Conservation (phyloP, 1,140 invertebrate species). For the Elysia chlorotica region DNA sequence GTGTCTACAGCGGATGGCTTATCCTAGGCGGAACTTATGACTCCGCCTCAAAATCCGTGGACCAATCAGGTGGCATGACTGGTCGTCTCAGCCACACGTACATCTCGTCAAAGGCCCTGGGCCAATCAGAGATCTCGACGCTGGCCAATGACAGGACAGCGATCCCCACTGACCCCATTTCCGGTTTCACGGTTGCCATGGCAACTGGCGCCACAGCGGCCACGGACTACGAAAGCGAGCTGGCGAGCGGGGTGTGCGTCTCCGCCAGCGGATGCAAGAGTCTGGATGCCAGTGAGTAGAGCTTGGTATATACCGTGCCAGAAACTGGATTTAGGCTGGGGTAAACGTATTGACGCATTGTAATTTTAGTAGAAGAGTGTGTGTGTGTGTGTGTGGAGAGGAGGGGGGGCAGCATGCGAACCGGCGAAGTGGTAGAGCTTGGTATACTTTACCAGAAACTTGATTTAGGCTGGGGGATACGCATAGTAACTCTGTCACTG, state of each 20-base stretch:
- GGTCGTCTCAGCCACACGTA: conserved; percentile 12
- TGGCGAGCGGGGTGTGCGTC: neutral
- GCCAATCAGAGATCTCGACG: neutral
- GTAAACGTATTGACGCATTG: too few species aligned
- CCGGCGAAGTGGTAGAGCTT: too few species aligned
- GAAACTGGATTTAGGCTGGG: too few species aligned
- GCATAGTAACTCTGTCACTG: too few species aligned
- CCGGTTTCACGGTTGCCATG: conserved; percentile 9
- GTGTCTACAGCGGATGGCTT: conserved; percentile 18
- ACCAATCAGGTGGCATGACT: conserved; percentile 1
- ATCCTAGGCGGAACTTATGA: conserved; percentile 12
- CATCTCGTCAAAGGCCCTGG: neutral
- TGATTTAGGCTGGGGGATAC: too few species aligned
- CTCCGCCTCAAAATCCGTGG: neutral
- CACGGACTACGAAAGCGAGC: conserved; percentile 15
- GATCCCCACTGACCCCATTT: neutral
- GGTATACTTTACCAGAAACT: too few species aligned
- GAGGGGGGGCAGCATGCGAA: too few species aligned
- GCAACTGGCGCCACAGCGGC: conserved; percentile 6
- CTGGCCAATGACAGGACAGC: neutral
- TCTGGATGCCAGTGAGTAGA: neutral
- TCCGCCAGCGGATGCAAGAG: neutral
- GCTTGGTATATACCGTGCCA: too few species aligned
- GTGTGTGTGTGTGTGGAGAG: too few species aligned
- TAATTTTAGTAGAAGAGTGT: too few species aligned